Conservation (phyloP, 2,113 vertebrate species). For the Arizona elegans region DNA sequence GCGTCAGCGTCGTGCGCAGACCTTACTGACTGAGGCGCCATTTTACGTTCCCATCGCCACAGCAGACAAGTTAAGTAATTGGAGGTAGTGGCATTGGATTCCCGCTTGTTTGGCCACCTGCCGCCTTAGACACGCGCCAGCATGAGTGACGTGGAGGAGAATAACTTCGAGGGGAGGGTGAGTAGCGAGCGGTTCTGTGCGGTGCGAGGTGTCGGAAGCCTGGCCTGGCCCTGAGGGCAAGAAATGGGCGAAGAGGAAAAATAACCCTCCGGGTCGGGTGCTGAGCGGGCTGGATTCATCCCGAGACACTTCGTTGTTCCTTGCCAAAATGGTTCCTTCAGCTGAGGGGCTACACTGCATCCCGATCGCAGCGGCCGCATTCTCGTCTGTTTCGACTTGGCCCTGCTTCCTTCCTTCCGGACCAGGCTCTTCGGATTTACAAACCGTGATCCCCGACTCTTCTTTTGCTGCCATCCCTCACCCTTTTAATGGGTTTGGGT, state of each 20-base stretch:
- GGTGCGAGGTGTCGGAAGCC: slow-evolving; percentile 51
- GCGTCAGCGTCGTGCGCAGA: slow-evolving; percentile 46
- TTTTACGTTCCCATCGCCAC: slow-evolving; percentile 49
- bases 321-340: not conserved
- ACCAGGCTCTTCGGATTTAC: not conserved
- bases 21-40: slow-evolving; percentile 44
- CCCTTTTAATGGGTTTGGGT: not conserved
- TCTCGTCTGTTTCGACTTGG: not conserved
- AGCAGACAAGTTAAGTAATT: not conserved
- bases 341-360: not conserved
- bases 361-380: not conserved
- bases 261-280: not conserved
- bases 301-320: not conserved
- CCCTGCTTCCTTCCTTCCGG: not conserved
- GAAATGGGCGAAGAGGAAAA: slow-evolving; percentile 2
- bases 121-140: slow-evolving; percentile 59
- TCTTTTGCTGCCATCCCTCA: not conserved
- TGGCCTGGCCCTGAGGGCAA: slow-evolving; percentile 44
- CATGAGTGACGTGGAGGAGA: slow-evolving; percentile 89
- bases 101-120: slow-evolving; percentile 31
- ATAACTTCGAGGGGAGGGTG: slow-evolving; percentile 83
- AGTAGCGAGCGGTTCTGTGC: slow-evolving; percentile 68
- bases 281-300: not conserved
- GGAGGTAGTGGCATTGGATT: not conserved
- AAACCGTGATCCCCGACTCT: not conserved